phyloP scores from a whole-genome alignment of 1,140 invertebrate genomes.

The Diorhabda carinulata region DNA sequence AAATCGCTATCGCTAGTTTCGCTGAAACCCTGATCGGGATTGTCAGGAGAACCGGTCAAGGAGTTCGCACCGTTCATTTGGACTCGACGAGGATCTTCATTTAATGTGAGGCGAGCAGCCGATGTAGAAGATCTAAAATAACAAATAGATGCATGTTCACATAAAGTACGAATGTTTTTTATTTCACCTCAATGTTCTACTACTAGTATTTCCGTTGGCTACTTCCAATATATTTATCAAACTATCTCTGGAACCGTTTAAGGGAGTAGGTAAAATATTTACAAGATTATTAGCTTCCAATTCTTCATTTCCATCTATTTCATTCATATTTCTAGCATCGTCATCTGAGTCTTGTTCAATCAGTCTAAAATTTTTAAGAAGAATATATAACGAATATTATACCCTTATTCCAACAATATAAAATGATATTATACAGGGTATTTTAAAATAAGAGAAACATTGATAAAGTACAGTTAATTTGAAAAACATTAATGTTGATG shows the following conservation, averaged over 20 bases:
- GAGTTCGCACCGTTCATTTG: neutral
- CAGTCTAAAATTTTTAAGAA: slow-evolving; percentile 39
- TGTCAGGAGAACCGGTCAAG: neutral
- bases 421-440: too few relatives aligned
- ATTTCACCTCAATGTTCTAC: slow-evolving; percentile 8
- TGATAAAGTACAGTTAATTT: too few relatives aligned
- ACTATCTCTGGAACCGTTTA: slow-evolving; percentile 54
- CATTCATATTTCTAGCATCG: slow-evolving; percentile 44
- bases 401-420: neutral
- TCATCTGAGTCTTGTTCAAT: slow-evolving; percentile 57
- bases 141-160: neutral
- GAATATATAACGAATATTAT: slow-evolving; percentile 5
- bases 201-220: slow-evolving; percentile 27
- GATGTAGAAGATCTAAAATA: slow-evolving; percentile 3
- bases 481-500: too few relatives aligned
- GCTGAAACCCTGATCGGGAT: slow-evolving; percentile 17
- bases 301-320: slow-evolving; percentile 17
- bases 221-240: slow-evolving; percentile 51
- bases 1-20: slow-evolving; percentile 39
- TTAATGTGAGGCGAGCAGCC: neutral
- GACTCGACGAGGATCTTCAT: neutral
- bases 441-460: too few relatives aligned
- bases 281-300: slow-evolving; percentile 46
- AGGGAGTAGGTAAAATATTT: slow-evolving; percentile 54
- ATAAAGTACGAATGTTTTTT: too few relatives aligned